Base-by-base conservation (phyloP, 2,113 vertebrate genomes). In the Steatornis caripensis region DNA sequence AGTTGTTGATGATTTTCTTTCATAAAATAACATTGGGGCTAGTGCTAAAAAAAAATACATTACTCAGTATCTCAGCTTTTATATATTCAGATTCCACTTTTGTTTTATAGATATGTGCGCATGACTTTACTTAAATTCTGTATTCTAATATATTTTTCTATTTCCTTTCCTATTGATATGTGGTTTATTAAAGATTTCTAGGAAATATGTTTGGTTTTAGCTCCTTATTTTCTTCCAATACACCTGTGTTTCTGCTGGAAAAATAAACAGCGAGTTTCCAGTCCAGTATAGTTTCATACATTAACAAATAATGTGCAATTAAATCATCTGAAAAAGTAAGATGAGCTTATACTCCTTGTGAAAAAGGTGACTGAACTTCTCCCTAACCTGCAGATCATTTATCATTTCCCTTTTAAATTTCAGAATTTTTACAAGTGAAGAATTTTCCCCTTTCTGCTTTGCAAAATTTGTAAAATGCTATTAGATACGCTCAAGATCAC, bases 301-400 rank as follows among this genome's bases (percentile, higher is more conserved):
- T 79, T 41, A 66, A 17, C 12, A 88, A 80, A 69, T 57, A 83
- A 69, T 57, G 11, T 80, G 53, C 18, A 69, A 68, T 39, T 79
- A 79, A 90, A 82, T 93, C 21, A 79, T 34, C 30, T 53, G 45
- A 30, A 69, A 46, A 81, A 91, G 74, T 65, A 4, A 94, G 72
- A 65, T 64, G 2, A 86, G 6, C 12, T 88, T 27, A 46, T n/a
- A 49, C 1, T 86, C 7, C 14, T 74, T 0, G 0, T 75, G 17
- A 29, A 89, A 87, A 92, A 61, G 2, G 14, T 80, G 11, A 6
- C 11, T 69, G 49, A 89, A 80, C 13, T 10, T 71, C 43, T 83
- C 7, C 11, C 10, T 71, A 82, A 60, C 41, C 92, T 80, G 8
- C 18, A 76, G 48, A 23, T 60, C 6, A 57, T 61, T 92, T 88